Evolutionary conservation across 1,140 invertebrate genomes (phyloP), one percentile per base, ranked within the genome.

Genomic region (Chymomyza costata): DNA sequence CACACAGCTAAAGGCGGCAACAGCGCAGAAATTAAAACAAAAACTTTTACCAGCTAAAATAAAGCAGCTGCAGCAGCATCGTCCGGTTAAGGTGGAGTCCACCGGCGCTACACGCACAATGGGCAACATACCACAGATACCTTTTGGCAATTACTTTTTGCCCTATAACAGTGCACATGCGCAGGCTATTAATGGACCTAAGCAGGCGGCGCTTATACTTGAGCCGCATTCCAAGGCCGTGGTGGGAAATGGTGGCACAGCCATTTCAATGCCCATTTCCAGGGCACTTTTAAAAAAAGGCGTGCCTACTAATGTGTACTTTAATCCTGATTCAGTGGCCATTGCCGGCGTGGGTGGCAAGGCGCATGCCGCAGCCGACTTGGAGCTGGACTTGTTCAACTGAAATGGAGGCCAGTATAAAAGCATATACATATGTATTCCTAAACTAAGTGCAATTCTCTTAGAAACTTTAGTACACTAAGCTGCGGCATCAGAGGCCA

Each of bases 321-420:
- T 90, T 65, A 87, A 89, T 54, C 92, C 92, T 1, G 86, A 88
- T 52, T 90, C 91, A 1, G 87, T 90, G 0, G 92, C 92, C n/a
- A 87, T 92, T 2, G 91, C 87, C 6, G 92, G 92, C 1, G 90
- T 90, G 7, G 91, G 91, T 0, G 92, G 92, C 16, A 87, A 90
- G 40, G 91, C 91, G 0, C 89, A 92, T 61, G 91, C 91, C 1
- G 87, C 91, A 70, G 91, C 91, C 19, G 90, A 92, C 62, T 78
- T 90, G 52, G 76, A 86, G 37, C 21, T 87, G 82, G 82, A 84
- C 86, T 55, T 88, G 81, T 56, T 88, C 76, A 69, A 68, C 41
- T 82, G 25, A 25, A 43, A 45, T 19, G 28, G 6, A 32, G 32
- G 6, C 32, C 32, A 34, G 32, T 8, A 13, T 8, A 10, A 3